phyloP scores from a whole-genome alignment of 2,797 vertebrate species.

The Enteromius fasciolatus region DNA sequence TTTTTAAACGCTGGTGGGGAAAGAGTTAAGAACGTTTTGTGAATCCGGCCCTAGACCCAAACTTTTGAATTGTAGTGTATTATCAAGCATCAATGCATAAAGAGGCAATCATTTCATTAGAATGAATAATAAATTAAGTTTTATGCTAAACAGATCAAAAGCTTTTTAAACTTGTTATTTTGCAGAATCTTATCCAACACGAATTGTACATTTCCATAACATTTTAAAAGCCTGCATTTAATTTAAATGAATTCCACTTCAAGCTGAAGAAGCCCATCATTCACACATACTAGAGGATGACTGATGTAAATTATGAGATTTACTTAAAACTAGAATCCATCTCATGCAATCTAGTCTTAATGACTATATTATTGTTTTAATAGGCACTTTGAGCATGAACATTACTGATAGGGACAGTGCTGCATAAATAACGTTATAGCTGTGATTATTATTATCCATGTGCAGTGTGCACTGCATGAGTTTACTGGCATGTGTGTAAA shows the following conservation, averaged over 20 bases:
- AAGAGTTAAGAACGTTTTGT: too few species aligned
- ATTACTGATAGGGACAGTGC: slow-evolving; percentile 10
- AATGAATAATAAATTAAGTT: not conserved
- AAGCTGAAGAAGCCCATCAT: not conserved
- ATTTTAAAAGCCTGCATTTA: not conserved
- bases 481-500: slow-evolving; percentile 37
- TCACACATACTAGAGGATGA: not conserved
- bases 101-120: not conserved
- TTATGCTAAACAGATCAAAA: not conserved
- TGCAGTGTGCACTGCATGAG: slow-evolving; percentile 22
- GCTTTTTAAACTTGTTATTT: not conserved
- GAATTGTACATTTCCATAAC: not conserved
- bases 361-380: slow-evolving; percentile 3
- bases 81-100: not conserved
- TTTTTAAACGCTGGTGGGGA: too few species aligned
- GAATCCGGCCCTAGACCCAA: too few species aligned
- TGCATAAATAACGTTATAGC: slow-evolving; percentile 23
- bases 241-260: not conserved
- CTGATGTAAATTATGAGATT: not conserved
- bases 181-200: not conserved
- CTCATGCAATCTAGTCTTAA: slow-evolving; percentile 2
- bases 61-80: not conserved
- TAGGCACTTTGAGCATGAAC: not conserved
- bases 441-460: slow-evolving; percentile 30
- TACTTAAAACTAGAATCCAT: not conserved